These are phyloP conservation scores for Benitochromis conjunctus DNA, from an alignment of 2,113 vertebrate genomes.

Conservation along the genomic window DNA sequence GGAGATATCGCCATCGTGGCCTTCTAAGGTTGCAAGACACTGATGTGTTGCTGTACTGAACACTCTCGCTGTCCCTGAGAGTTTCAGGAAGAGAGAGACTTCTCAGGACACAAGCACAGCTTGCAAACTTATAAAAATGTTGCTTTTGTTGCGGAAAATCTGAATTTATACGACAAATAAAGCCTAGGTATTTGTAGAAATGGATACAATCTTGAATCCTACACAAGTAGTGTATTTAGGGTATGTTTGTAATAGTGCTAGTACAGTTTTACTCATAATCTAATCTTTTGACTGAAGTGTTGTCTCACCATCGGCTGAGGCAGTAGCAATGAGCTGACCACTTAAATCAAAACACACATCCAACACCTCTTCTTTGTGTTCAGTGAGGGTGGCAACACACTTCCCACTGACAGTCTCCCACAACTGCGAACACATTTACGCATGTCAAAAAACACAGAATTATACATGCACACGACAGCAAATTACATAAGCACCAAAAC, in stretches of 20 bases:
- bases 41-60: slow-evolving; percentile 79
- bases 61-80: slow-evolving; percentile 83
- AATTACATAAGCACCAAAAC: neutral
- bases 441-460: neutral
- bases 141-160: neutral
- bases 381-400: slow-evolving; percentile 79
- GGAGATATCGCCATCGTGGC: slow-evolving; percentile 89
- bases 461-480: neutral
- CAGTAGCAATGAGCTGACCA: slow-evolving; percentile 85
- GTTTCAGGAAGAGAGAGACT: neutral
- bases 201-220: neutral
- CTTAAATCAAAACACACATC: slow-evolving; percentile 91
- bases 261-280: neutral
- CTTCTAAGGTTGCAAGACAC: slow-evolving; percentile 82
- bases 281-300: neutral
- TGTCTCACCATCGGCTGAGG: slow-evolving; percentile 87
- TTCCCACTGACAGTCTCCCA: slow-evolving; percentile 82
- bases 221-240: neutral
- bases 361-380: slow-evolving; percentile 85
- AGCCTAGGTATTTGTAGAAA: neutral
- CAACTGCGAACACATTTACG: slow-evolving; percentile 70
- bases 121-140: neutral
- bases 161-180: neutral
- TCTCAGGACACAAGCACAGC: neutral
- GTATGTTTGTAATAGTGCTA: neutral